Base-by-base conservation (phyloP, 2,888 invertebrate genomes). In the Chaetogeoica ovagalla region DNA sequence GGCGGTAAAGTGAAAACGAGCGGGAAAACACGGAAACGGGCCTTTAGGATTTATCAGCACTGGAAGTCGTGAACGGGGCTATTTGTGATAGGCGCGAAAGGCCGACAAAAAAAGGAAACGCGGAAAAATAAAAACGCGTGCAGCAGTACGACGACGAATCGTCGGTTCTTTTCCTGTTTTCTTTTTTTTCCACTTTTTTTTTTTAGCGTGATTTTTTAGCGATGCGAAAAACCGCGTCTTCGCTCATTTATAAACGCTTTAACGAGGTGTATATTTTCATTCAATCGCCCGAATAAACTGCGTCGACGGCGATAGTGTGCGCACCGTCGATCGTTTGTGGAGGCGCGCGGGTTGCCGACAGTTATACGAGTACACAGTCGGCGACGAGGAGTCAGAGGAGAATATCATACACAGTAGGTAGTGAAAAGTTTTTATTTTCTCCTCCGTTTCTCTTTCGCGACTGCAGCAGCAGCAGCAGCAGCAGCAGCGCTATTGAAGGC, bases 181-280 rank as follows among this genome's bases (percentile, higher is more conserved):
- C 37, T 37, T 63, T 77, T 69, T 79, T 71, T 43, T n/a, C n/a
- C n/a, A n/a, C n/a, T n/a, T n/a, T 79, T 52, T 37, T 63, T 77
- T 69, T 79, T 71, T 43, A 79, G 52, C 23, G 63, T 43, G 71
- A 71, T 65, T 79, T 63, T 39, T n/a, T n/a, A n/a, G 43, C 19
- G 55, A 79, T 71, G 71, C 71, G 71, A 71, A 77, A 71, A 43
- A 77, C 55, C 70, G 23, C 37, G 70, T 65, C 57, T 57, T 39
- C 71, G 71, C 19, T 79, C 79, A 57, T 77, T 63, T 70, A 55
- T 30, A 30, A n/a, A 30, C 30, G 30, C 77, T 19, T 52, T 79
- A 79, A 79, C 71, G 79, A 79, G 79, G 79, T n/a, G n/a, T 71
- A 57, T 71, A 57, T 79, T 79, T 79, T 79, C 71, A 65, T 79